phyloP scores from a whole-genome alignment of 2,113 vertebrate genomes.

The Zosterops pallidus region DNA sequence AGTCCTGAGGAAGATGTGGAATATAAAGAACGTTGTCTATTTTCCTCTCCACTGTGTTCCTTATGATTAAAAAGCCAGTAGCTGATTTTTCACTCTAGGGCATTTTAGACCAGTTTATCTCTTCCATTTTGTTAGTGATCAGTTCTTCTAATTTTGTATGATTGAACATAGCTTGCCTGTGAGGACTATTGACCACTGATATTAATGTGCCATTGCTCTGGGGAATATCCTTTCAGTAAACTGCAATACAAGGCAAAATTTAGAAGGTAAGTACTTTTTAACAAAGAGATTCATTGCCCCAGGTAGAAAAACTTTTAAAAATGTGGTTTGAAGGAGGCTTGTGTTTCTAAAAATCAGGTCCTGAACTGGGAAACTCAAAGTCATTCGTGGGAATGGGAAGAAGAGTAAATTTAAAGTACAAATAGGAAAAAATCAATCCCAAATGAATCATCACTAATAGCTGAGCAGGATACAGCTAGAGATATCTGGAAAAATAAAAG shows the following conservation, averaged over 20 bases:
- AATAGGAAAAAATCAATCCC: not conserved
- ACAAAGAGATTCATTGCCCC: not conserved
- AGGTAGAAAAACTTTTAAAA: not conserved
- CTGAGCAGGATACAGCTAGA: not conserved
- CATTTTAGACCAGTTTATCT: not conserved
- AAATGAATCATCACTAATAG: not conserved
- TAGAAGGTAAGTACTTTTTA: not conserved
- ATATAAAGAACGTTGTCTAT: not conserved
- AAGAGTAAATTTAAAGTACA: not conserved
- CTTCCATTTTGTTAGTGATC: not conserved
- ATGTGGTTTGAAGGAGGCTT: not conserved
- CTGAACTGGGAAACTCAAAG: not conserved
- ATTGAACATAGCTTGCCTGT: not conserved
- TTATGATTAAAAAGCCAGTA: not conserved
- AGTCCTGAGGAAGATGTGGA: not conserved
- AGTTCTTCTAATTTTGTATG: not conserved
- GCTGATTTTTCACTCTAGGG: not conserved
- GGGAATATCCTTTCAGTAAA: not conserved
- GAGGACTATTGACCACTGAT: not conserved
- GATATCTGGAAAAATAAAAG: not conserved
- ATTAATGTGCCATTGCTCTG: not conserved
- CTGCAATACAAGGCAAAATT: not conserved
- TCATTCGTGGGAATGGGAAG: fast-evolving
- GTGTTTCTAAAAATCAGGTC: not conserved
- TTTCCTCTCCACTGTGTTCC: not conserved